Evolutionary conservation across 2,113 vertebrate species (phyloP), one percentile per base, ranked within the genome.

Genomic region (Phyllostomus hastatus): DNA sequence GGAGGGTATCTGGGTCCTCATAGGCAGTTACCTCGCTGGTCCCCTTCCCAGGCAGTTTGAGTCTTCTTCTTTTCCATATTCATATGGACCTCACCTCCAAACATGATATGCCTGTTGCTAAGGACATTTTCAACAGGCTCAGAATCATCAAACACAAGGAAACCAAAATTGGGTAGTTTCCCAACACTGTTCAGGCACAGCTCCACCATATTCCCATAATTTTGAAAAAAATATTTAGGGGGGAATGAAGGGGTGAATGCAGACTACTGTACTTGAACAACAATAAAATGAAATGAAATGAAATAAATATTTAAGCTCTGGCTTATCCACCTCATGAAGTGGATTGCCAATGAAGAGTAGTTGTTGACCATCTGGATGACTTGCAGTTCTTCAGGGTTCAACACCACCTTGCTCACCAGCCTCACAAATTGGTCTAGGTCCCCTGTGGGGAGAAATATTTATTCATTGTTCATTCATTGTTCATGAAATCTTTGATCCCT

Each of bases 11-110:
- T 99, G 0, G 99, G 99, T 93, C 99, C 99, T 33, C 99, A 99
- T 46, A 99, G 99, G 98, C 99, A 99, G 97, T 99, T 98, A 93
- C 99, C 99, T 91, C 99, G 97, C 81, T 99, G 98, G 87, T 99
- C 99, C 6, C 99, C 99, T 98, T 99, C 99, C 89, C 99, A 98
- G 96, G 99, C 99, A 1, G 99, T 99, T 86, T 99, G 98, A 1
- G 99, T 99, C 97, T 99, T 99, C 98, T 99, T 99, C 97, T 99
- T 99, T 97, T 99, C 99, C 97, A 99, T 99, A 0, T 99, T 99
- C 95, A 99, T 98, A 43, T 99, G 99, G 28, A 99, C 99, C 22
- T 99, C 99, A 14, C 99, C 99, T 96, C 99, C 96, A 98, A 99
- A 99, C 98, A 99, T 99, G 97, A 99, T 99, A 86, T 99, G 99